Conservation (phyloP, 2,113 vertebrate genomes). For the Pomatorhinus ruficollis region DNA sequence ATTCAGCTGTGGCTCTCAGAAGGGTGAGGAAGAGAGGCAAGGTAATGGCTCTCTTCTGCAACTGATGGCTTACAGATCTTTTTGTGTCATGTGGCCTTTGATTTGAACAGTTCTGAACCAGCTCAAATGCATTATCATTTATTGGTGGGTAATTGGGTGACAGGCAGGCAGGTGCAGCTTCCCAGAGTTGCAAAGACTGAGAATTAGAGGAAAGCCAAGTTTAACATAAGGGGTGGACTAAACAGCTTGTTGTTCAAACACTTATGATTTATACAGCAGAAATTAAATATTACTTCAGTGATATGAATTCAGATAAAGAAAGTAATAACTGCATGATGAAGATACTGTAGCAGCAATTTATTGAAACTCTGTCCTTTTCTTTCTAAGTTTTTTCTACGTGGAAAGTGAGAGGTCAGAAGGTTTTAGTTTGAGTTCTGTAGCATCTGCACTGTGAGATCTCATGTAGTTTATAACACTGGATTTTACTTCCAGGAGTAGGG, state of each 20-base stretch:
- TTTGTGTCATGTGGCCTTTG: not conserved
- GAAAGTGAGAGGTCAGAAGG: not conserved
- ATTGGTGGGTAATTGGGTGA: constrained; percentile 2
- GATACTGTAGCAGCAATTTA: not conserved
- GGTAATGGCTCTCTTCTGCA: not conserved
- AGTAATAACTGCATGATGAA: not conserved
- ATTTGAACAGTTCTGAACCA: not conserved
- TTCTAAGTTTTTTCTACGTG: not conserved
- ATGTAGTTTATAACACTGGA: not conserved
- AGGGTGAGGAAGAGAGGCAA: not conserved
- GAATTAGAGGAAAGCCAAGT: not conserved
- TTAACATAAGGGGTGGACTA: not conserved
- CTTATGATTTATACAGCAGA: not conserved
- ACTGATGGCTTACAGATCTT: not conserved
- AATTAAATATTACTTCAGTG: not conserved
- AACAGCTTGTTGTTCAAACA: not conserved
- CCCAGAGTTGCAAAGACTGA: not conserved
- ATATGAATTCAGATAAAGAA: not conserved
- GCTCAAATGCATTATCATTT: not conserved
- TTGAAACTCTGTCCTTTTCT: not conserved
- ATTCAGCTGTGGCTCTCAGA: not conserved
- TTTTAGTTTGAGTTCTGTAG: not conserved
- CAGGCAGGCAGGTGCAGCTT: not conserved
- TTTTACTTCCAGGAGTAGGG: not conserved
- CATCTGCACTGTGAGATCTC: not conserved